Evolutionary conservation across 1,140 invertebrate genomes (phyloP), one percentile per base, ranked within the genome.

Genomic region (Drosophila baimaii): DNA sequence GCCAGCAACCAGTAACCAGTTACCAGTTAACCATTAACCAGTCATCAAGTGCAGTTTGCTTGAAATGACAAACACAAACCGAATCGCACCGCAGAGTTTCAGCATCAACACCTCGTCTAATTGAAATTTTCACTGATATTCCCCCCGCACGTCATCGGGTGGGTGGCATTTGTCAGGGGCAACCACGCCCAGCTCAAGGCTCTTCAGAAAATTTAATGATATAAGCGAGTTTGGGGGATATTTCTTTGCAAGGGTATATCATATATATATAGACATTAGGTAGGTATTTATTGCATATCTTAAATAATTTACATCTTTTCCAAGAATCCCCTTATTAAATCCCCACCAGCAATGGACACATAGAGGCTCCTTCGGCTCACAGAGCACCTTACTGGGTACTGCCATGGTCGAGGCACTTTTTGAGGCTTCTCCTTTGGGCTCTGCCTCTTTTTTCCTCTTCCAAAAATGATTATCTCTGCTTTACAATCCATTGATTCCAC

Each of bases 401-500:
- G 3, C 29, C 29, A 13, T 29, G 15, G n/a, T 10, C n/a, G 21
- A 25, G 7, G 21, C 0, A 2, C 5, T 25, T 25, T 25, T 47
- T 0, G 15, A 0, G 2, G 5, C 2, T 8, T 31, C 10, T 31
- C 31, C 31, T 33, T 33, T 0, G 13, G 10, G 5, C 17, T 2
- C 17, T 35, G 9, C 29, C 23, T 10, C 31, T 27, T 49, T 27
- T 39, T 25, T 23, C 39, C 68, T 82, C 29, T 21, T 52, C 51
- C 51, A 72, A 77, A 88, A 89, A 77, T 89, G 84, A 88, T 88
- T 89, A 88, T 88, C 84, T 88, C 73, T 77, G 77, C 73, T 89
- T 88, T 89, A 88, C 84, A 89, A 89, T 89, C 84, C 84, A 88
- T 88, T 88, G 84, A 88, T 88, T 89, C 80, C 84, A 88, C 84